Evolutionary conservation across 2,888 invertebrate genomes (phyloP).

Genomic region (Margaritifera margaritifera): DNA sequence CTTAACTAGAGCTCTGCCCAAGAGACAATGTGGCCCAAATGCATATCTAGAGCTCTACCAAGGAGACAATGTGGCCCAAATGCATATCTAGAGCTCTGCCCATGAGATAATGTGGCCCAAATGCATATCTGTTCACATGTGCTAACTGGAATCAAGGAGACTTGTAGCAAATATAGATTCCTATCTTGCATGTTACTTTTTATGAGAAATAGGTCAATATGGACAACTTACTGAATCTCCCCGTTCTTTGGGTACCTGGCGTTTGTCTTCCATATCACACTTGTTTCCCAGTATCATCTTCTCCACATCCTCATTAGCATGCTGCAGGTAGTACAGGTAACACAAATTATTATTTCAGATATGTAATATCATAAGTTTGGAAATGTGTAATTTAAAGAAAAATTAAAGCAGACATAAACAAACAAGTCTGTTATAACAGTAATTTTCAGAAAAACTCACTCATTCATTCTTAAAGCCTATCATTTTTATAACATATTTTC

Average conservation of each 20-base stretch:
- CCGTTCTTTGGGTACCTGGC: slow-evolving; percentile 91
- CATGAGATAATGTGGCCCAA: too few relatives aligned
- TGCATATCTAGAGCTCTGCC: too few relatives aligned
- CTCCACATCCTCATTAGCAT: slow-evolving; percentile 98
- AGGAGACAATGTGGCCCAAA: too few relatives aligned
- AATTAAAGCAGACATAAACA: neutral
- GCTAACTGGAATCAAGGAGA: too few relatives aligned
- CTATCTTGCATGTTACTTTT: too few relatives aligned
- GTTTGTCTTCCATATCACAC: slow-evolving; percentile 97
- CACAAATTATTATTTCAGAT: neutral
- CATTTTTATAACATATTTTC: too few relatives aligned
- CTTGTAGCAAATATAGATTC: too few relatives aligned
- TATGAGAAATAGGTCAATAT: neutral
- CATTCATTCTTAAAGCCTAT: too few relatives aligned
- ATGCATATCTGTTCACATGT: too few relatives aligned
- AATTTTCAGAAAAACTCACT: neutral
- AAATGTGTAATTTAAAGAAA: neutral
- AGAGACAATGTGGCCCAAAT: too few relatives aligned
- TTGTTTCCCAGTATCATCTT: slow-evolving; percentile 99
- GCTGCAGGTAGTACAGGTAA: slow-evolving; percentile 76
- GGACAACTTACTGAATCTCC: slow-evolving; percentile 89
- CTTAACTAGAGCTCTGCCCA: too few relatives aligned
- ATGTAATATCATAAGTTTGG: neutral
- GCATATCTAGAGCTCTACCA: too few relatives aligned
- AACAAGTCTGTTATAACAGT: neutral